Percentiles rank a stretch among this genome's conserved stretches.
These are phyloP conservation scores for Ctenosaura bakeri DNA, from an alignment of 2,797 vertebrate species.

Conservation along the genomic window DNA sequence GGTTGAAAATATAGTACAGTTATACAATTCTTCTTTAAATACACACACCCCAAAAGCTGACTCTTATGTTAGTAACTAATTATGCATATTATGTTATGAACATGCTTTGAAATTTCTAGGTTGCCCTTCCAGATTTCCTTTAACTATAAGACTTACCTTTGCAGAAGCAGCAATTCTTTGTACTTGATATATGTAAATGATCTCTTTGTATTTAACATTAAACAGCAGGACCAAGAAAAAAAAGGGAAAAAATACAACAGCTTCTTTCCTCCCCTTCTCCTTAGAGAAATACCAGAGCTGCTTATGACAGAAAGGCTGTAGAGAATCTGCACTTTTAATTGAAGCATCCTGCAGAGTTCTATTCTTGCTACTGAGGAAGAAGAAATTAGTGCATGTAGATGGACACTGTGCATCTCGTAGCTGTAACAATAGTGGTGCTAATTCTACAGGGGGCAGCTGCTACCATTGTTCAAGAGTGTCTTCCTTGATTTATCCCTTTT, in stretches of 20 bases:
- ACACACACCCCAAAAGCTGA: neutral
- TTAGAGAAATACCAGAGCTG: conserved; percentile 36
- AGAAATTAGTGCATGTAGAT: conserved; percentile 35
- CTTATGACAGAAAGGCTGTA: conserved; percentile 11
- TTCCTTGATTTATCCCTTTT: conserved; percentile 17
- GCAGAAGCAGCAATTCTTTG: conserved; percentile 45
- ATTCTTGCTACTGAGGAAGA: conserved; percentile 41
- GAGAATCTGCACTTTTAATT: conserved; percentile 25
- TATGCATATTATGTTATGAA: conserved; percentile 16
- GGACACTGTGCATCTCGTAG: conserved; percentile 30
- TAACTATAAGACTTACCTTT: conserved; percentile 31
- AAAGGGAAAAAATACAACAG: conserved; percentile 49
- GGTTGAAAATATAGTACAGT: neutral
- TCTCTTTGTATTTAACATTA: conserved; percentile 50
- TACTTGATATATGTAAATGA: conserved; percentile 46
- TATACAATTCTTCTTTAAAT: neutral
- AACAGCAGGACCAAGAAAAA: neutral
- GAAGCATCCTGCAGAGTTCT: conserved; percentile 30
- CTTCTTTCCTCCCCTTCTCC: neutral
- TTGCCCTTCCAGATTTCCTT: conserved; percentile 37
- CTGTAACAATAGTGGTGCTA: neutral
- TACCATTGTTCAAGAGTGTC: conserved; percentile 20
- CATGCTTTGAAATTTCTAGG: conserved; percentile 39
- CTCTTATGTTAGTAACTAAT: neutral
- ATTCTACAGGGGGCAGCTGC: conserved; percentile 14